Evolutionary conservation across 2,797 vertebrate genomes (phyloP), one percentile per base, ranked within the genome.

Genomic region (Cirrhinus mrigala): DNA sequence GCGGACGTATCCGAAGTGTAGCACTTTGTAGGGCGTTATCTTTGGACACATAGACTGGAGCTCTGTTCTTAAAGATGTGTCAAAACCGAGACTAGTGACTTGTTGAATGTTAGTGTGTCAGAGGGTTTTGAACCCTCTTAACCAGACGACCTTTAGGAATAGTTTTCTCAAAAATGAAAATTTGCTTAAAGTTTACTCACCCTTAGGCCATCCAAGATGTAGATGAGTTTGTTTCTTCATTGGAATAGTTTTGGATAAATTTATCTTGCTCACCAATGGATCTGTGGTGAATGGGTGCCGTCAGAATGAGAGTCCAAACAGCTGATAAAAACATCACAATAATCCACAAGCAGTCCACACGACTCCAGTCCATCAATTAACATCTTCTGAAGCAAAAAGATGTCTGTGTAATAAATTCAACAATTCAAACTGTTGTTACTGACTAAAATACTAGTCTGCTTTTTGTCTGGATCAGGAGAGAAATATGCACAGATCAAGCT

Each of bases 1-100:
- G 93, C 91, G 93, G 86, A 87, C 94, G 92, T 90, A 90, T 89
- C 88, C 85, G 92, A 95, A 97, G 96, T 95, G 96, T 93, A 93
- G 95, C 96, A 97, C 97, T 97, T 97, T 97, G 96, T 96, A 93
- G 87, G 90, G 94, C 87, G 94, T 97, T 98, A 98, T 98, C 97
- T 93, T 83, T 93, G 89, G 94, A 96, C 96, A 97, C 95, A 96
- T 92, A 95, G 94, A 95, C 94, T 96, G 68, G 94, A 96, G 95
- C 96, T 92, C 94, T 95, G 95, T 96, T 96, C 96, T 96, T 94
- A 92, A 94, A 95, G 95, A 96, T 92, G 94, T 95, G 95, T 96
- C 93, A 95, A 95, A 96, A 94, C 92, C 90, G 93, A 95, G 93
- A 94, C 86, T 88, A 86, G 87, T 91, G 92, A 88, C 93, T 93